These are phyloP conservation scores for Lamprologus lemairii DNA, from an alignment of 2,113 vertebrate species.

Conservation along the genomic window DNA sequence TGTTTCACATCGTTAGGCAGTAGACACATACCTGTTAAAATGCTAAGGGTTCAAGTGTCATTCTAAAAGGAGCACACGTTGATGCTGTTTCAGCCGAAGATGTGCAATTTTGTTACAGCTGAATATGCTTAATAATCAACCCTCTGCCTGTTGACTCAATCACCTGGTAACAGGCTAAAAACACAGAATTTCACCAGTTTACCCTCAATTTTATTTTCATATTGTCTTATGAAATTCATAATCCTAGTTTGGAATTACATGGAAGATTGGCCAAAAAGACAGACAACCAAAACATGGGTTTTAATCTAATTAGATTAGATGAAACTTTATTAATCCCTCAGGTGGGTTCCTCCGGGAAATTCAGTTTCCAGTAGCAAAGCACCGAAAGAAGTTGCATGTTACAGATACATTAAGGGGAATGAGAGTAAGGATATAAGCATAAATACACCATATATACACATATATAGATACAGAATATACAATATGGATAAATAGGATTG, in stretches of 20 bases:
- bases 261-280: neutral
- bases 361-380: accelerated
- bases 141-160: neutral
- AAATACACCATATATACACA: too few relatives aligned
- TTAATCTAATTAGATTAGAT: too few relatives aligned
- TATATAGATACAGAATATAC: too few relatives aligned
- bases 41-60: neutral
- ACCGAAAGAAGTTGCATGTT: too few relatives aligned
- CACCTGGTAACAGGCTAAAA: neutral
- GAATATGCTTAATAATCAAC: accelerated
- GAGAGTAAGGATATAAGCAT: too few relatives aligned
- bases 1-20: neutral
- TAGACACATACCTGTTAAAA: neutral
- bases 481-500: too few relatives aligned
- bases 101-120: neutral
- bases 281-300: neutral
- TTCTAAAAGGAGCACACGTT: neutral
- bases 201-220: neutral
- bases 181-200: neutral
- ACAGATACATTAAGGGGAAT: too few relatives aligned
- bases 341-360: too few relatives aligned
- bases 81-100: neutral
- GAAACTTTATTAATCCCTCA: too few relatives aligned
- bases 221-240: neutral
- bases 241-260: neutral